phyloP scores from a whole-genome alignment of 2,888 invertebrate genomes.

The Hydrotaea diabolus region DNA sequence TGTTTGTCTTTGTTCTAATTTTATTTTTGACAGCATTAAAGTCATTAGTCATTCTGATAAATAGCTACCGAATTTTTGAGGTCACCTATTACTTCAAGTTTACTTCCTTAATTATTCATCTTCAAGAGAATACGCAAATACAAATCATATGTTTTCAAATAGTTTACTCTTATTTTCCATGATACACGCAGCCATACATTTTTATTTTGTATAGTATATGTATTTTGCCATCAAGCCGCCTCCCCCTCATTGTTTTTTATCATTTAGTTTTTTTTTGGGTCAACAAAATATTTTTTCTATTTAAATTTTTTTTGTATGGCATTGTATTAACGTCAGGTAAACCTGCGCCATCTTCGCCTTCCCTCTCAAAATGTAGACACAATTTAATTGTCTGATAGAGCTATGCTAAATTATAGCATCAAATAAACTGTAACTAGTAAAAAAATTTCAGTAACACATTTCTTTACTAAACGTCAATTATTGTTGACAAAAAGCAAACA shows the following conservation, averaged over 20 bases:
- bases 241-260: background rate
- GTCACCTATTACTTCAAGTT: background rate
- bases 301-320: too few species aligned
- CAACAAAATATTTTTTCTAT: background rate
- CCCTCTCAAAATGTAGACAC: background rate
- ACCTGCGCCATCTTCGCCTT: background rate
- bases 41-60: background rate
- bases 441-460: background rate
- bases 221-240: background rate
- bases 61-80: background rate
- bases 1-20: background rate
- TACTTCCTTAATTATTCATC: background rate
- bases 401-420: background rate
- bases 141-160: background rate
- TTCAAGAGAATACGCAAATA: background rate
- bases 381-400: background rate
- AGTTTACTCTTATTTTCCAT: slow-evolving; percentile 7
- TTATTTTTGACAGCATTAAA: background rate
- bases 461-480: background rate
- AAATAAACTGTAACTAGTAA: background rate
- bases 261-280: background rate
- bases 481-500: background rate
- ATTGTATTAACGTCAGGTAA: background rate
- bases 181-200: too few species aligned
- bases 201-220: background rate